A percentile compares a stretch with the other conserved stretches of the same genome.
phyloP scores from a whole-genome alignment of 2,797 vertebrate species.

The Babyrousa celebensis region DNA sequence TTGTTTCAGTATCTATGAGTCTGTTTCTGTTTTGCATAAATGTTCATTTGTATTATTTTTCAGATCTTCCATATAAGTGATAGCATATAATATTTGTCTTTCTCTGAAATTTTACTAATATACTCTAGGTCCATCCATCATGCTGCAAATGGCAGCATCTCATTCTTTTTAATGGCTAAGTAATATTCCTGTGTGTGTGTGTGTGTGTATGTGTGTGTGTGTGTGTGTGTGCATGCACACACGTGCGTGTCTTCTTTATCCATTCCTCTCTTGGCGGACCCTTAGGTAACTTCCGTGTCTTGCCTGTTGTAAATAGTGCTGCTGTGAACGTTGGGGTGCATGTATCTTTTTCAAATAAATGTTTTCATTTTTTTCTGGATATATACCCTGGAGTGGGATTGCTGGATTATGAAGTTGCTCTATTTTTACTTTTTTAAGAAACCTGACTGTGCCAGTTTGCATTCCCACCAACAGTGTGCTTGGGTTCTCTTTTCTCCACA shows the following conservation, averaged over 20 bases:
- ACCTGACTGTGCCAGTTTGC: neutral
- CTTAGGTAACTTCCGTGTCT: neutral
- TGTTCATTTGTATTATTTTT: neutral
- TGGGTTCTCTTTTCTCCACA: neutral
- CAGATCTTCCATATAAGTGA: neutral
- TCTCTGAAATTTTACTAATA: neutral
- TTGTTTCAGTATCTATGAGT: neutral
- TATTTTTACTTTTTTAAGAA: neutral
- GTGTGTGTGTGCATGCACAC: no score
- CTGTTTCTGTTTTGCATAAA: neutral
- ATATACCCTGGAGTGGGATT: neutral
- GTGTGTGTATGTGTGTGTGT: no score
- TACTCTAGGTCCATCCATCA: neutral
- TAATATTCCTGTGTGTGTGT: neutral
- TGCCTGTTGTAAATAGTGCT: neutral
- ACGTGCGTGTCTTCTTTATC: no score
- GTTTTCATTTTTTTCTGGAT: neutral
- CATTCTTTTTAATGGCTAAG: neutral
- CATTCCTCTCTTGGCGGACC: neutral
- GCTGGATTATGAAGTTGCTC: neutral
- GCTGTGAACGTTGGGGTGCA: neutral
- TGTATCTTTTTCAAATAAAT: neutral
- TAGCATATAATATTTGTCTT: neutral
- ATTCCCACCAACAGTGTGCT: neutral
- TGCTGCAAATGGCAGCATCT: neutral